Percentiles rank a stretch among this genome's conserved stretches.
phyloP scores from a whole-genome alignment of 2,888 invertebrate species.

The Acrobasis repandana region DNA sequence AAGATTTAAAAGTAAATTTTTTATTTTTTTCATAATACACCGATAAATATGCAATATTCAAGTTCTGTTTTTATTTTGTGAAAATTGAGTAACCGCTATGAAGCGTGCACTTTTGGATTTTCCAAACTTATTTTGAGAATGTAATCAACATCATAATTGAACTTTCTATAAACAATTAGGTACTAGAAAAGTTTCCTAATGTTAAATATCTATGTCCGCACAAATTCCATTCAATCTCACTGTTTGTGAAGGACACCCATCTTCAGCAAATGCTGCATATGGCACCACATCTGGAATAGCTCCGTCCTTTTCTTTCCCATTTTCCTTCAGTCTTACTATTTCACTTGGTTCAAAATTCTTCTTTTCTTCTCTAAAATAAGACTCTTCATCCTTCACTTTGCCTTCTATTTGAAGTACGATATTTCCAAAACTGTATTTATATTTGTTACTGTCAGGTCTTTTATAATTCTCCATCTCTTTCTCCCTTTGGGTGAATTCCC shows the following conservation, averaged over 20 bases:
- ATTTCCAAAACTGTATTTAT: background rate
- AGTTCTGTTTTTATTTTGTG: too few species aligned
- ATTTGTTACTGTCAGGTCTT: background rate
- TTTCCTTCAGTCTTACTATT: background rate
- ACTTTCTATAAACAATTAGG: too few species aligned
- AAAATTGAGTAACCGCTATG: too few species aligned
- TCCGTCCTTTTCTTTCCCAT: background rate
- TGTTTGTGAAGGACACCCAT: background rate
- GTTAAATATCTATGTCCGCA: background rate
- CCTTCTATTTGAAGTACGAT: background rate
- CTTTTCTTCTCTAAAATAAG: background rate
- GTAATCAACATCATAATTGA: too few species aligned
- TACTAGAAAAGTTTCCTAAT: too few species aligned
- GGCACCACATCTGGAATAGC: background rate
- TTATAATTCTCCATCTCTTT: background rate
- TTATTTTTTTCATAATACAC: too few species aligned
- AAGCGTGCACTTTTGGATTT: too few species aligned
- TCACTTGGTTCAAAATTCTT: background rate
- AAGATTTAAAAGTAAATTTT: too few species aligned
- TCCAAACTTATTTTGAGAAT: too few species aligned
- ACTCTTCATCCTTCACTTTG: background rate
- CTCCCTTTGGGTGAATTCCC: background rate
- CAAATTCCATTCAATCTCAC: constrained; percentile 4
- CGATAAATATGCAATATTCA: too few species aligned
- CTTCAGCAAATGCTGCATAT: constrained; percentile 8